These are phyloP conservation scores for Tapera naevia DNA, from an alignment of 2,797 vertebrate species.

Conservation along the genomic window DNA sequence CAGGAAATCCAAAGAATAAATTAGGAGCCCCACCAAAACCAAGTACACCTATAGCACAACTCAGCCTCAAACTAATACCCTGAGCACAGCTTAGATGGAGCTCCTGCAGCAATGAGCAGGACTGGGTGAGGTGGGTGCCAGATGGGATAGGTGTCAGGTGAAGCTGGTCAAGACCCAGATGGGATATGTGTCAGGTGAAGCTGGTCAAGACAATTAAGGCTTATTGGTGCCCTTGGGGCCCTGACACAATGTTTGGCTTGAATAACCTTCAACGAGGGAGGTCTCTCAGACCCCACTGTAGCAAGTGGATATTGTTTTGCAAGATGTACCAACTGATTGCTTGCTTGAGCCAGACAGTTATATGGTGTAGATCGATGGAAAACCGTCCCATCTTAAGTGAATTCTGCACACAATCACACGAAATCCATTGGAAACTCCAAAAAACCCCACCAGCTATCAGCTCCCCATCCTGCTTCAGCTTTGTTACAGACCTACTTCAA, in stretches of 20 bases:
- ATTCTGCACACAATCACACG: neutral
- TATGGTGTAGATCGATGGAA: neutral
- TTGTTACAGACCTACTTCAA: neutral
- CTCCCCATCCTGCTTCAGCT: neutral
- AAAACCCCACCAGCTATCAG: neutral
- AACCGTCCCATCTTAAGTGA: neutral
- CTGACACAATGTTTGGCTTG: neutral
- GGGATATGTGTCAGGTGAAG: neutral
- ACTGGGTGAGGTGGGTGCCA: accelerated
- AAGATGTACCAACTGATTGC: neutral
- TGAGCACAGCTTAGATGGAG: neutral
- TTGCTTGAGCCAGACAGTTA: neutral
- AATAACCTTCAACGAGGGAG: neutral
- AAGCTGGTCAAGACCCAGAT: too few species aligned
- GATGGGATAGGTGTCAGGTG: neutral
- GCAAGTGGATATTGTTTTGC: neutral
- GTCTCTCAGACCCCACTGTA: neutral
- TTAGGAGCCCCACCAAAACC: neutral
- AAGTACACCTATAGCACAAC: accelerated
- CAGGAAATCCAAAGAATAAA: neutral
- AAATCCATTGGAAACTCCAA: neutral
- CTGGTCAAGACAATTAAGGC: neutral
- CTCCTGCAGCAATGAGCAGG: neutral
- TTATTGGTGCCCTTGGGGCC: neutral
- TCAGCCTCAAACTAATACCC: accelerated